Conservation (phyloP, 2,113 vertebrate species). For the Erythrolamprus reginae region DNA sequence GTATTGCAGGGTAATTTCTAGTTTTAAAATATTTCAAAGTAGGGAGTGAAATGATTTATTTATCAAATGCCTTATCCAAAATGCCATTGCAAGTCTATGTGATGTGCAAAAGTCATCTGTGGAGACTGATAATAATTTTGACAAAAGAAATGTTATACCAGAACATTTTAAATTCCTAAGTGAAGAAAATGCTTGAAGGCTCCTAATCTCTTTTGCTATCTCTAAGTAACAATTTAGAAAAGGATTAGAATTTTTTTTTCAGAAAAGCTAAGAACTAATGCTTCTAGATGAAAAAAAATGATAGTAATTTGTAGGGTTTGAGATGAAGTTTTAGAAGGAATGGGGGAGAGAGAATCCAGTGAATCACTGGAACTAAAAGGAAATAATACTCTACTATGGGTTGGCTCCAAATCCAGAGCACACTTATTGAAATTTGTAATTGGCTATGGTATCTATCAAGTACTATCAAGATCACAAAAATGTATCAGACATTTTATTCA, state of each 20-base stretch:
- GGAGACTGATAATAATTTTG: conserved; percentile 35
- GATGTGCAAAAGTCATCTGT: conserved; percentile 30
- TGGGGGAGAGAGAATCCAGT: background rate
- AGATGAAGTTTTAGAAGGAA: background rate
- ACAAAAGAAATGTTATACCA: conserved; percentile 42
- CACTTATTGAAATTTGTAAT: background rate
- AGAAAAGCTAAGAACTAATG: background rate
- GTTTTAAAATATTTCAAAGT: conserved; percentile 4
- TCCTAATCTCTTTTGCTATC: conserved; percentile 29
- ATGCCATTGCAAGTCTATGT: conserved; percentile 28
- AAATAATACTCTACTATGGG: background rate
- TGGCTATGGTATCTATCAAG: background rate
- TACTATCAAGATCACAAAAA: background rate
- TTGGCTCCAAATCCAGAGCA: background rate
- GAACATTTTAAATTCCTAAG: conserved; percentile 43
- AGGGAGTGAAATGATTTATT: background rate
- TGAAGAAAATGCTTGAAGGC: conserved; percentile 9
- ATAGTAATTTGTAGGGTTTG: background rate
- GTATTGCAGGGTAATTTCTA: conserved; percentile 1
- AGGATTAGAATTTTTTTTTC: no score
- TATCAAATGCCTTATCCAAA: conserved; percentile 22
- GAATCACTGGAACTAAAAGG: background rate
- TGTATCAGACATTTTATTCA: background rate
- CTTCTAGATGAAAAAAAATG: background rate
- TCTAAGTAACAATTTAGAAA: conserved; percentile 39